Evolutionary conservation across 2,797 vertebrate species (phyloP), one percentile per base, ranked within the genome.

Genomic region (Gymnothorax reevesii): DNA sequence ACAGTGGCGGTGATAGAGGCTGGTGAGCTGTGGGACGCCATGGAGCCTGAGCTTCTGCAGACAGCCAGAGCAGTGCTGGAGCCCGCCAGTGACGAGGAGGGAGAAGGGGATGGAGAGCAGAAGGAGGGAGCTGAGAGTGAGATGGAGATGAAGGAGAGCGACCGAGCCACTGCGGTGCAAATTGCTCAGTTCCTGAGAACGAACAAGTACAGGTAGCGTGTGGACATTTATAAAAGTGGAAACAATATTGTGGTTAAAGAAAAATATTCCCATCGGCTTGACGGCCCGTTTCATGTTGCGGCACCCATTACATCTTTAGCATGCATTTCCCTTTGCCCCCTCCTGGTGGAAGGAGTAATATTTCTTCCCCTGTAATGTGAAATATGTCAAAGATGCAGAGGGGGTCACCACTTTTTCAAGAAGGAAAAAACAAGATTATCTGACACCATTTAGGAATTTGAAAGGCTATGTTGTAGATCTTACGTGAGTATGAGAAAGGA

Each of bases 11-110:
- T 91, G 8, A 94, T 98, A 17, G 89, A 95, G 55, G 96, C 96
- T 0, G 95, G 96, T 5, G 98, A 99, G 91, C 96, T 99, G 87
- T 99, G 98, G 98, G 95, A 96, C 54, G 97, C 97, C 0, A 99
- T 99, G 98, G 95, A 97, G 89, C 98, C 98, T 1, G 98, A 99
- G 92, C 85, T 99, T 87, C 95, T 89, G 55, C 88, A 93, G 87
- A 96, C 97, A 0, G 93, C 94, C 88, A 90, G 87, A 79, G 90
- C 94, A 42, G 94, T 96, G 64, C 94, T 98, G 84, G 90, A 96
- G 90, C 91, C 91, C 71, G 83, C 83, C 25, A 90, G 88, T 82
- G 93, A 95, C 22, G 85, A 82, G 0, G 86, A 93, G 87, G 90
- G 89, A 12, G 85, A 84, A 17, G 83, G 60, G 22, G 20, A 42